Percentiles rank a stretch among this genome's conserved stretches.
phyloP scores from a whole-genome alignment of 30 jellyfish, hydroid and myxozoan genomes.

The Turritopsis rubra region DNA sequence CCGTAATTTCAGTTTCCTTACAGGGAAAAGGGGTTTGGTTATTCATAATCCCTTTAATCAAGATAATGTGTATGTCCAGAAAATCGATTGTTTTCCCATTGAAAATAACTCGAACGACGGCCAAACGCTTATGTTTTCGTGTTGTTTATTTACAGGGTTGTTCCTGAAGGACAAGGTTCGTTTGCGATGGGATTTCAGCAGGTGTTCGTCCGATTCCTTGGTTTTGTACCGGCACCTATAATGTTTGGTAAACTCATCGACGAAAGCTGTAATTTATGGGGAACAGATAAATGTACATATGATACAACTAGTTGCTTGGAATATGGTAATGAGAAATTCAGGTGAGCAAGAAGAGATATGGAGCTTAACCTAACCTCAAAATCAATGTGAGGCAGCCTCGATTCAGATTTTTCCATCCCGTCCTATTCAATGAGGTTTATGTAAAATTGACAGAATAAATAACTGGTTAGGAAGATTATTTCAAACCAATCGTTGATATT shows the following conservation, averaged over 20 bases:
- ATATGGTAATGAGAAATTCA: slow-evolving; percentile 44
- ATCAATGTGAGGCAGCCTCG: background rate
- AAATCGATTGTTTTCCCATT: too few species aligned
- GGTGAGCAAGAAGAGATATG: slow-evolving; percentile 30
- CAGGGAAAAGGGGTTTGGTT: too few species aligned
- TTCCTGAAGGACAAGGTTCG: slow-evolving; percentile 82
- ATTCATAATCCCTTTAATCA: too few species aligned
- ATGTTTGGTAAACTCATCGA: slow-evolving; percentile 82
- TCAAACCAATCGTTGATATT: too few species aligned
- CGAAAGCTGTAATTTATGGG: slow-evolving; percentile 84
- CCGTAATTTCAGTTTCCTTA: background rate
- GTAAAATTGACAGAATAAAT: too few species aligned
- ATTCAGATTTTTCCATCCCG: background rate
- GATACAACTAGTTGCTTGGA: slow-evolving; percentile 71
- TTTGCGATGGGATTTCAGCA: slow-evolving; percentile 96
- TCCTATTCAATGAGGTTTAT: too few species aligned
- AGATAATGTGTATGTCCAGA: too few species aligned
- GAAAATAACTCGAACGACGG: too few species aligned
- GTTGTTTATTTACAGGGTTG: slow-evolving; percentile 51
- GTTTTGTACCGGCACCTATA: slow-evolving; percentile 95
- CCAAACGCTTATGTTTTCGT: too few species aligned
- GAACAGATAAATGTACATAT: slow-evolving; percentile 58
- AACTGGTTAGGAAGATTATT: too few species aligned
- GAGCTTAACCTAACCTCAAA: background rate
- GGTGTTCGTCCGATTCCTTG: slow-evolving; percentile 78